These are phyloP conservation scores for Drosophila auraria DNA, from an alignment of 1,140 invertebrate genomes.

Conservation along the genomic window DNA sequence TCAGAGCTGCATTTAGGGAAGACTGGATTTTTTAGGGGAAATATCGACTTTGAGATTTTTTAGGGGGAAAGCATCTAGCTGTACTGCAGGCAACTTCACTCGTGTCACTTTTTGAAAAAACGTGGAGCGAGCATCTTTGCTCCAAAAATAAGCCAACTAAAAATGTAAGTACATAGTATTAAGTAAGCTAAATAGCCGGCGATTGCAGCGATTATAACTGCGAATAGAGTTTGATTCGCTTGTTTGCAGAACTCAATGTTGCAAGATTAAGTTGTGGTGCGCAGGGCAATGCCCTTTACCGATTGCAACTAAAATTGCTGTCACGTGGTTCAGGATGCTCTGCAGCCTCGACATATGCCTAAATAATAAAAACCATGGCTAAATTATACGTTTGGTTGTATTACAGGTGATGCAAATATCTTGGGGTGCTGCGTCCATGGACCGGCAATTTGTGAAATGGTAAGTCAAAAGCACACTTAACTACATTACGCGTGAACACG, in stretches of 20 bases:
- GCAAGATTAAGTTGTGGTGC: slow-evolving; percentile 52
- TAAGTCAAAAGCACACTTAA: slow-evolving; percentile 14
- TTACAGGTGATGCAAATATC: slow-evolving; percentile 43
- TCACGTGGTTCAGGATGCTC: slow-evolving; percentile 48
- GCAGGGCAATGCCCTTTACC: slow-evolving; percentile 11
- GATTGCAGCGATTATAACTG: slow-evolving; percentile 77
- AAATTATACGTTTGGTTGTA: not conserved
- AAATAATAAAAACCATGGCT: not conserved
- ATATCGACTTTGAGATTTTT: no score
- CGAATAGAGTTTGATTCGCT: slow-evolving; percentile 32
- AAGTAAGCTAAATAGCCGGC: not conserved
- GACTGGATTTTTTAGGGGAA: no score
- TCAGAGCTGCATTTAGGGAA: no score
- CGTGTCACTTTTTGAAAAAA: slow-evolving; percentile 14
- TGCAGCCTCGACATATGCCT: slow-evolving; percentile 28
- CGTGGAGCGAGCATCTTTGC: slow-evolving; percentile 2
- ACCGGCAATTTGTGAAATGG: slow-evolving; percentile 19
- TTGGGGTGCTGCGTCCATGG: not conserved
- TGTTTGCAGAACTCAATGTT: slow-evolving; percentile 73
- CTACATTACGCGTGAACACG: slow-evolving; percentile 48
- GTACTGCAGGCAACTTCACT: slow-evolving; percentile 2
- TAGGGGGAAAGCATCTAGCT: no score
- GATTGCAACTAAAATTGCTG: slow-evolving; percentile 28
- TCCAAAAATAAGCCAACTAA: not conserved
- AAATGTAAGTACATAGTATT: slow-evolving; percentile 17